Percentiles rank a stretch among this genome's conserved stretches.
Conservation (phyloP, 92 coral and sea anemone genomes). For the Epizoanthus rinbou region DNA sequence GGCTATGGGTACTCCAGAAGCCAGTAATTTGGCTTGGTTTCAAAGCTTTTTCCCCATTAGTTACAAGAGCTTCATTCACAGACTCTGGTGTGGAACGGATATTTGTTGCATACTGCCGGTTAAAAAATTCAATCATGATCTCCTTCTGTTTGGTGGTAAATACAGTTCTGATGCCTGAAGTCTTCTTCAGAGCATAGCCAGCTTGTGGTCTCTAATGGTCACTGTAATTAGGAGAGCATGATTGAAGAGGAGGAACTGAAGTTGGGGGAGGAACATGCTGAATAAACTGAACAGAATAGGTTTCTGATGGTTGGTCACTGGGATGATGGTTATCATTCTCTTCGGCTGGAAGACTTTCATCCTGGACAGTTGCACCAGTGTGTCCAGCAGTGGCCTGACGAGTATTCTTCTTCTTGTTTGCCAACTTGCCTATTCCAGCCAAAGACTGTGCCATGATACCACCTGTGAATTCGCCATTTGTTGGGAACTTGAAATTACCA, state of each 20-base stretch:
- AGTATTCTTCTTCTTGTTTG: slow-evolving; percentile 3
- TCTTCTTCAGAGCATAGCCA: slow-evolving; percentile 45
- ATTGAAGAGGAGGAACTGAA: neutral
- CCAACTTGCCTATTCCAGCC: slow-evolving; percentile 46
- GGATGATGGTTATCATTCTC: neutral
- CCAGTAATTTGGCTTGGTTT: neutral
- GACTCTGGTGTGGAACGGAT: neutral
- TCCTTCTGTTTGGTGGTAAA: slow-evolving; percentile 41
- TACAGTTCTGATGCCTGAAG: slow-evolving; percentile 3
- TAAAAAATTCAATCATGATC: slow-evolving; percentile 41
- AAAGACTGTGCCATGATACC: slow-evolving; percentile 42
- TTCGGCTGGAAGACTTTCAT: neutral
- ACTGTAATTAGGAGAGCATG: neutral
- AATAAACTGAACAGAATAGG: slow-evolving; percentile 5
- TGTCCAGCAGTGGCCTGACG: slow-evolving; percentile 22
- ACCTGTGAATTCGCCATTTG: slow-evolving; percentile 11
- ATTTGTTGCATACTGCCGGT: slow-evolving; percentile 38
- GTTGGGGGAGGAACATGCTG: slow-evolving; percentile 26
- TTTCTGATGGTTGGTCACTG: neutral
- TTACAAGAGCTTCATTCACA: neutral
- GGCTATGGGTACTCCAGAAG: neutral
- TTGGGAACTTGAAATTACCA: slow-evolving; percentile 48
- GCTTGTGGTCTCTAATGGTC: neutral
- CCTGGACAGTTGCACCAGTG: slow-evolving; percentile 31
- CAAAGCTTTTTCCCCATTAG: neutral